phyloP scores from a whole-genome alignment of 2,888 invertebrate species.

The Stenchaetothrips biformis region DNA sequence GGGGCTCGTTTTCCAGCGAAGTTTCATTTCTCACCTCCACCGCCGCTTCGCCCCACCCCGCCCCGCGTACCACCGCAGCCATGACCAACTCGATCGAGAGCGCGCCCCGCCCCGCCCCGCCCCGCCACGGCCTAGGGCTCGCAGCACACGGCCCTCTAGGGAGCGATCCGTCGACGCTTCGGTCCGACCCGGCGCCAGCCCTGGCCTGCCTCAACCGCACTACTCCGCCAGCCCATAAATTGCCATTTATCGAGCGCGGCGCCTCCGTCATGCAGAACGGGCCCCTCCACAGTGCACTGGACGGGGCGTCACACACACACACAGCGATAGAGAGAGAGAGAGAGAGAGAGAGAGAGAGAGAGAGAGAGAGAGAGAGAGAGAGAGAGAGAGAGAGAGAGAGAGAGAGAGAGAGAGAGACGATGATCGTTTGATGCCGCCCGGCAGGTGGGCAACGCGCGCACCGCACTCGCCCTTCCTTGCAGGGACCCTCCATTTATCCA shows the following conservation, averaged over 20 bases:
- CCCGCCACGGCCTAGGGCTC: neutral
- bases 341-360: too few relatives aligned
- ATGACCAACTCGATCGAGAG: too few relatives aligned
- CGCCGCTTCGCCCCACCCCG: neutral
- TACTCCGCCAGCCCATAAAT: neutral
- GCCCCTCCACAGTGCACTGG: neutral
- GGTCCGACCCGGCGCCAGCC: neutral
- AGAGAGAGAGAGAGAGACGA: neutral
- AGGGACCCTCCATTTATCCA: too few relatives aligned
- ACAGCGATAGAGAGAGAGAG: neutral
- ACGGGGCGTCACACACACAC: too few relatives aligned
- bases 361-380: neutral
- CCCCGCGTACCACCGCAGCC: too few relatives aligned
- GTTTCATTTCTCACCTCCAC: too few relatives aligned
- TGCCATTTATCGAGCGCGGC: constrained; percentile 6
- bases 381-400: neutral
- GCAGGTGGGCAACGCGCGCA: too few relatives aligned
- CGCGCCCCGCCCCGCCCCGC: neutral
- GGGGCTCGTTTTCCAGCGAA: too few relatives aligned
- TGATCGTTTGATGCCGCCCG: too few relatives aligned
- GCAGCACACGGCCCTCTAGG: neutral
- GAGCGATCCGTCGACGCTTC: constrained; percentile 12
- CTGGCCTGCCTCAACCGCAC: neutral
- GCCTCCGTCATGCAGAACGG: neutral
- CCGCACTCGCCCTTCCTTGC: too few relatives aligned